Evolutionary conservation across 2,797 vertebrate genomes (phyloP).

Genomic region (Alcedo atthis): DNA sequence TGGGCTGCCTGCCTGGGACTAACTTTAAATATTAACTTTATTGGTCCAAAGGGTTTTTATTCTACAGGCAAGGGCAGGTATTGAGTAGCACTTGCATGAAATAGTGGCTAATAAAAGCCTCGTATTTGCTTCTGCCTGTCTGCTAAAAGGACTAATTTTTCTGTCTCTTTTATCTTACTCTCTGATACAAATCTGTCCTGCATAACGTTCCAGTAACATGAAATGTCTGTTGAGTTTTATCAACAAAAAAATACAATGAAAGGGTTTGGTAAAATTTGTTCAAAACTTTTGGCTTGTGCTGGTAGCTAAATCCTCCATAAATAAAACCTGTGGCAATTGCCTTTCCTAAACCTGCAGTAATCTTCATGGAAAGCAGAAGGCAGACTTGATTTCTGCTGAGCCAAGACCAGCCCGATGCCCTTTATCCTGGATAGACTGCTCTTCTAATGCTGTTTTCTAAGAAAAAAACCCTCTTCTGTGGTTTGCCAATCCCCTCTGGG

Average conservation of each 20-base stretch:
- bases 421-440: slow-evolving; percentile 30
- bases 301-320: neutral
- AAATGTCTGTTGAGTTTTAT: neutral
- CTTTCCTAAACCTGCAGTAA: slow-evolving; percentile 18
- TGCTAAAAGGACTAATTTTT: neutral
- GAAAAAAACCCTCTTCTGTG: neutral
- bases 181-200: neutral
- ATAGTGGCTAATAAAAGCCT: slow-evolving; percentile 31
- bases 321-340: neutral
- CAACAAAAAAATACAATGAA: neutral
- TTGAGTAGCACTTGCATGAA: slow-evolving; percentile 5
- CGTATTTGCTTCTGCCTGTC: slow-evolving; percentile 25
- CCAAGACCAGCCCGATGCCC: neutral
- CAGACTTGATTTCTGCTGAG: neutral
- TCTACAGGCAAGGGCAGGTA: neutral
- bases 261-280: neutral
- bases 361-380: slow-evolving; percentile 4
- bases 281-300: neutral
- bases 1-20: neutral
- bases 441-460: slow-evolving; percentile 22
- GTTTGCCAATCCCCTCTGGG: slow-evolving; percentile 51
- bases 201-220: neutral
- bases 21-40: neutral
- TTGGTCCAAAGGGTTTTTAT: neutral
- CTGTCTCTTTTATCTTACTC: neutral